Evolutionary conservation across 2,888 invertebrate genomes (phyloP), one percentile per base, ranked within the genome.

Genomic region (Cataglyphis albicans): DNA sequence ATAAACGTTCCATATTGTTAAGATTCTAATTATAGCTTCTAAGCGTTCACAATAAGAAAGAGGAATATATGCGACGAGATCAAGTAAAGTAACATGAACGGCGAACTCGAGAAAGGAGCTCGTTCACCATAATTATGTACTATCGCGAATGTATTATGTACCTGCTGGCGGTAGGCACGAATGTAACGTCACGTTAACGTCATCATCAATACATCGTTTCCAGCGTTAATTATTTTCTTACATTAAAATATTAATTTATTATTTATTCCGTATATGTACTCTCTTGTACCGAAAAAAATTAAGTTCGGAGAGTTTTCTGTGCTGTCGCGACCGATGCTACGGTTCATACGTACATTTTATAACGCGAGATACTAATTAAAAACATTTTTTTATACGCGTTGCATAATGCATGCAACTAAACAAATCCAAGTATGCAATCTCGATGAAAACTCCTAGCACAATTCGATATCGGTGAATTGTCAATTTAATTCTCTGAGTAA

Each of bases 111-210:
- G 48, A 59, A 59, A 25, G 15, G 44, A 67, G 48, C n/a, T 25
- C 81, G 65, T 81, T 80, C 55, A 29, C 21, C 15, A 64, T 80
- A 78, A 21, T 70, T 83, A 74, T 88, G 82, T 84, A 52, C 7
- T n/a, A 88, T 82, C 84, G 75, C 85, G 81, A 86, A 88, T 73
- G 74, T 87, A 87, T 88, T 78, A 75, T 84, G 90, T 90, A 90
- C 84, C 90, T 90, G 90, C 87, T 85, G 90, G 86, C 90, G 88
- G 78, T 89, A 90, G 89, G 84, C 86, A 86, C 80, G 87, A 87
- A 80, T 78, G 86, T 89, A 88, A 86, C 75, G 75, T 88, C 85
- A 87, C 55, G 57, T 78, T 68, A 70, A 78, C 83, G 72, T 86
- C 82, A 80, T 68, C 12, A 82, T 86, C 81, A 82, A 59, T 83